Conservation (phyloP, 64 coral and sea anemone genomes). For the Acropora tenuis region DNA sequence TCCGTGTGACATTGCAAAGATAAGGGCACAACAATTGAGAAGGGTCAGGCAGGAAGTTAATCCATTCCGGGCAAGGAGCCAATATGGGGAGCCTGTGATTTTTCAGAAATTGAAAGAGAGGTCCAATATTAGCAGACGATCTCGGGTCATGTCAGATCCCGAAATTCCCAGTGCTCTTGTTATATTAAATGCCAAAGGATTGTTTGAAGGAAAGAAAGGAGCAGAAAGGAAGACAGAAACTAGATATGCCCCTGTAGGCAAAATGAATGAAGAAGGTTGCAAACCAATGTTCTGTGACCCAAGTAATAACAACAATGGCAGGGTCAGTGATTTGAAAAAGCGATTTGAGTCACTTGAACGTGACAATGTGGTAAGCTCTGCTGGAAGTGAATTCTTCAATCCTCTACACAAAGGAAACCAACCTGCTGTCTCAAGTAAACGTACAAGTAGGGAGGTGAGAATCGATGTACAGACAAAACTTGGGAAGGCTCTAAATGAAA, state of each 20-base stretch:
- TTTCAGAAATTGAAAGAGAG: slow-evolving; percentile 23
- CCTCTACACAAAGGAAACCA: slow-evolving; percentile 20
- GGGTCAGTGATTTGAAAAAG: slow-evolving; percentile 21
- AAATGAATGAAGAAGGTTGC: neutral
- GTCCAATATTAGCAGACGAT: neutral
- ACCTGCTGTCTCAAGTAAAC: neutral
- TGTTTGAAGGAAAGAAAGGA: slow-evolving; percentile 19
- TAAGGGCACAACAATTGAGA: slow-evolving; percentile 2
- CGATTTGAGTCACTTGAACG: slow-evolving; percentile 2
- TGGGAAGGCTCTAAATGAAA: neutral
- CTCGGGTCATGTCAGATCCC: slow-evolving; percentile 28
- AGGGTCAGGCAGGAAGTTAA: neutral
- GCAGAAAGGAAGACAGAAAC: neutral
- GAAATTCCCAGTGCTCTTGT: slow-evolving; percentile 12
- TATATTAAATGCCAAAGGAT: slow-evolving; percentile 50
- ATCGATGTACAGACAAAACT: neutral
- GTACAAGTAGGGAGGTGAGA: neutral
- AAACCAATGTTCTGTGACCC: slow-evolving; percentile 31
- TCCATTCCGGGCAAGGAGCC: slow-evolving; percentile 2
- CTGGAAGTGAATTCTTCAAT: slow-evolving; percentile 23
- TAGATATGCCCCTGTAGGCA: neutral
- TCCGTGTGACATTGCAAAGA: neutral
- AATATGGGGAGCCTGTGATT: slow-evolving; percentile 27
- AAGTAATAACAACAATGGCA: neutral
- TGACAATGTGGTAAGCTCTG: neutral